phyloP scores from a whole-genome alignment of 2,797 vertebrate genomes.

The Hippoglossus hippoglossus region DNA sequence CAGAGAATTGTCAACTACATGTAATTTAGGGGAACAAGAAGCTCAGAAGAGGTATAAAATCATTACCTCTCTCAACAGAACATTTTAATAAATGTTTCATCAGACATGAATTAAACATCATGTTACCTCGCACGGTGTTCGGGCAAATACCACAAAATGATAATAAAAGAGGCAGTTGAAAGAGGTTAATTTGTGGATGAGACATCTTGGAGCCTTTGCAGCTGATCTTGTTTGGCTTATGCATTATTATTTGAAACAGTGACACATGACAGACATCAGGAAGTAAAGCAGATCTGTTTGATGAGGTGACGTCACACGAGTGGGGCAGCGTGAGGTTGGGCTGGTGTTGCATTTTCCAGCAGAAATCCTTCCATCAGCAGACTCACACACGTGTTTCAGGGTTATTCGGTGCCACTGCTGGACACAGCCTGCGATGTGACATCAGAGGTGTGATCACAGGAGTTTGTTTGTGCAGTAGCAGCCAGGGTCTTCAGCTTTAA shows the following conservation, averaged over 20 bases:
- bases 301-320: not conserved
- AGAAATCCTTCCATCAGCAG: slow-evolving; percentile 37
- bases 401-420: slow-evolving; percentile 16
- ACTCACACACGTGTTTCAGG: not conserved
- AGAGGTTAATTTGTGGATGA: not conserved
- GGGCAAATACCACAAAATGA: not conserved
- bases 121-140: not conserved
- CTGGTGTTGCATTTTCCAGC: slow-evolving; percentile 22
- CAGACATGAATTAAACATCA: not conserved
- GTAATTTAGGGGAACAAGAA: not conserved
- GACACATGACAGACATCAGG: not conserved
- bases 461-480: slow-evolving; percentile 43
- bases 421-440: slow-evolving; percentile 35
- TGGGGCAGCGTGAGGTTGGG: not conserved
- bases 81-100: slow-evolving; percentile 13
- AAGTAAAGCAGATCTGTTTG: not conserved
- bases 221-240: not conserved
- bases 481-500: slow-evolving; percentile 45
- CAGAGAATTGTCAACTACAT: not conserved
- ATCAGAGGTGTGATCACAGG: slow-evolving; percentile 46
- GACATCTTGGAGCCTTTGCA: not conserved
- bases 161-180: not conserved
- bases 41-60: not conserved
- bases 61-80: not conserved
- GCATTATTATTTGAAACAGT: not conserved